Evolutionary conservation across 2,888 invertebrate species (phyloP).

Genomic region (Chloromyia formosa): DNA sequence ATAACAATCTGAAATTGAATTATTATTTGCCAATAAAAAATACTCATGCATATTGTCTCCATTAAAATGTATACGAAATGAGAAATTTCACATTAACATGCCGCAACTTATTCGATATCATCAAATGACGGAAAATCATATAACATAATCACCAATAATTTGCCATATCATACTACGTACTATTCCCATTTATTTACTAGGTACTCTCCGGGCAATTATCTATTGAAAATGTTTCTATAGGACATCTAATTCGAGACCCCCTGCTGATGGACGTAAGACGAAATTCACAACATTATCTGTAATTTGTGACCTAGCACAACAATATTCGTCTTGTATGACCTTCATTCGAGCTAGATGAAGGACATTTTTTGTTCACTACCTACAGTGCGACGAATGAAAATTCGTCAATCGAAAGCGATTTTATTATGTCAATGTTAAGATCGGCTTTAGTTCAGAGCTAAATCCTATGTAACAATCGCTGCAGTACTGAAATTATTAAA

Average conservation of each 20-base stretch:
- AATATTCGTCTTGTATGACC: constrained; percentile 32
- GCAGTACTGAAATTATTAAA: too few relatives aligned
- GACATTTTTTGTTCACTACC: neutral
- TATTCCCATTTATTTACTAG: constrained; percentile 34
- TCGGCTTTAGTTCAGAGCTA: too few relatives aligned
- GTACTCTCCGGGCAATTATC: constrained; percentile 30
- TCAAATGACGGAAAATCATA: constrained; percentile 30
- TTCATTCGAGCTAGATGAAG: constrained; percentile 36
- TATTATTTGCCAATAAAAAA: too few relatives aligned
- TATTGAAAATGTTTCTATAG: constrained; percentile 41
- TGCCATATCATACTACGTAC: constrained; percentile 36
- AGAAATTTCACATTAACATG: neutral
- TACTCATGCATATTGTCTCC: neutral
- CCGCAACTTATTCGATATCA: constrained; percentile 10
- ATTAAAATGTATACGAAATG: constrained; percentile 4
- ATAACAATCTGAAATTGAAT: too few relatives aligned
- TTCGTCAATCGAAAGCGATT: too few relatives aligned
- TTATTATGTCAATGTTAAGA: too few relatives aligned
- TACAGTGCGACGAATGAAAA: too few relatives aligned
- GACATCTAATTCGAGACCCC: constrained; percentile 29
- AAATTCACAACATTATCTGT: constrained; percentile 34
- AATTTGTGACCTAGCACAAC: constrained; percentile 44
- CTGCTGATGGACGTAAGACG: constrained; percentile 34
- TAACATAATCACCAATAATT: constrained; percentile 34
- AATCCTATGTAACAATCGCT: too few relatives aligned